Evolutionary conservation across 2,113 vertebrate species (phyloP).

Genomic region (Carassius auratus): DNA sequence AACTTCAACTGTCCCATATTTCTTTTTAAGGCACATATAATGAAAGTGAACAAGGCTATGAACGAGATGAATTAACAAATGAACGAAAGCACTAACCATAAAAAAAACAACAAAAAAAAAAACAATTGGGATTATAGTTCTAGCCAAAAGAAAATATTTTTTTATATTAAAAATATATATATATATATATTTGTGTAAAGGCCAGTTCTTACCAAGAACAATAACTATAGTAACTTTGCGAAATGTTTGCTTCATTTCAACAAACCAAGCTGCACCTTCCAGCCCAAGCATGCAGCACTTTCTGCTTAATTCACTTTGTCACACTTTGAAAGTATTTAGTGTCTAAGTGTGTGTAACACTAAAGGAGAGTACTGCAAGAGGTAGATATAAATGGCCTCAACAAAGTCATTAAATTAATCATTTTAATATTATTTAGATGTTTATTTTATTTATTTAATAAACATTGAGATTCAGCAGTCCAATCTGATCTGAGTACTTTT

Average conservation of each 20-base stretch:
- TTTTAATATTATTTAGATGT: neutral
- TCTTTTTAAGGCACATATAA: conserved; percentile 2
- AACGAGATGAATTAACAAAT: neutral
- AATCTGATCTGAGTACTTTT: neutral
- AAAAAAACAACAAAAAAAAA: too few relatives aligned
- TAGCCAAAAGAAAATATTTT: neutral
- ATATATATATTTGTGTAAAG: neutral
- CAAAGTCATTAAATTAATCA: neutral
- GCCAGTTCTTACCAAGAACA: neutral
- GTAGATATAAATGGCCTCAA: neutral
- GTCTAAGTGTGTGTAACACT: neutral
- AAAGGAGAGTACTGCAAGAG: neutral
- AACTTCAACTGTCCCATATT: neutral
- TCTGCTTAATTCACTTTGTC: neutral
- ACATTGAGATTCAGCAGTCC: neutral
- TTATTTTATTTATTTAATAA: neutral
- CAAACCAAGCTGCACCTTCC: neutral
- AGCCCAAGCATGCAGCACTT: neutral
- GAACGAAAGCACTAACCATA: too few relatives aligned
- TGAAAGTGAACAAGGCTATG: neutral
- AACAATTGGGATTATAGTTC: neutral
- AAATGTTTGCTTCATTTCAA: neutral
- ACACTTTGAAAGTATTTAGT: neutral
- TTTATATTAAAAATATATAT: neutral
- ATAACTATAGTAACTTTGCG: neutral